Percentiles rank a stretch among this genome's conserved stretches.
Evolutionary conservation across 2,113 vertebrate species (phyloP).

Genomic region (Zeus faber): DNA sequence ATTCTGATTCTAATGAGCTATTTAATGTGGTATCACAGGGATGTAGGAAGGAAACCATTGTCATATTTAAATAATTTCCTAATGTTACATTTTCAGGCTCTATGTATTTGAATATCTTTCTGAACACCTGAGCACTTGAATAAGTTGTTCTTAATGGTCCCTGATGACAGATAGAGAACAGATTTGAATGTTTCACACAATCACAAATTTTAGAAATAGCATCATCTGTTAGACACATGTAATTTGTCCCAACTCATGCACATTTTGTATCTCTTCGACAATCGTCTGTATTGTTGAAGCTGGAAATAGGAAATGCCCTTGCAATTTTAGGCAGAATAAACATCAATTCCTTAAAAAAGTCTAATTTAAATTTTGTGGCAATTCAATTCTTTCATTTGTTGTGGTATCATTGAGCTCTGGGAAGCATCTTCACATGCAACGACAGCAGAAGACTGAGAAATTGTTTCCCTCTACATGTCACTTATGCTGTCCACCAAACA

Average conservation of each 20-base stretch:
- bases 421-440: conserved; percentile 24
- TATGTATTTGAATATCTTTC: conserved; percentile 29
- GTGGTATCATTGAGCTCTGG: conserved; percentile 19
- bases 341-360: conserved; percentile 34
- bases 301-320: conserved; percentile 41
- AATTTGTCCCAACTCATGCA: conserved; percentile 41
- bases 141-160: conserved; percentile 30
- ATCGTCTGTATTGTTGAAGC: conserved; percentile 48
- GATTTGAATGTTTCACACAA: conserved; percentile 32
- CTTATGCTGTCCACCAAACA: conserved; percentile 31
- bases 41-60: conserved; percentile 37
- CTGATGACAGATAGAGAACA: conserved; percentile 31
- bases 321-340: conserved; percentile 43
- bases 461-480: conserved; percentile 25
- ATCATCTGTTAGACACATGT: conserved; percentile 40
- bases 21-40: conserved; percentile 31
- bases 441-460: conserved; percentile 18
- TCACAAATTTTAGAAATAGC: conserved; percentile 29
- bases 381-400: conserved; percentile 27
- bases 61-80: conserved; percentile 42
- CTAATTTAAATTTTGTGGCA: conserved; percentile 30
- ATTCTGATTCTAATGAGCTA: conserved; percentile 33
- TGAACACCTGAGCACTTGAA: conserved; percentile 22
- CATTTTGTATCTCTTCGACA: conserved; percentile 42
- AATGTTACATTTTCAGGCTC: conserved; percentile 28